Base-by-base conservation (phyloP, 1,140 invertebrate genomes). In the Pteromalus puparum region DNA sequence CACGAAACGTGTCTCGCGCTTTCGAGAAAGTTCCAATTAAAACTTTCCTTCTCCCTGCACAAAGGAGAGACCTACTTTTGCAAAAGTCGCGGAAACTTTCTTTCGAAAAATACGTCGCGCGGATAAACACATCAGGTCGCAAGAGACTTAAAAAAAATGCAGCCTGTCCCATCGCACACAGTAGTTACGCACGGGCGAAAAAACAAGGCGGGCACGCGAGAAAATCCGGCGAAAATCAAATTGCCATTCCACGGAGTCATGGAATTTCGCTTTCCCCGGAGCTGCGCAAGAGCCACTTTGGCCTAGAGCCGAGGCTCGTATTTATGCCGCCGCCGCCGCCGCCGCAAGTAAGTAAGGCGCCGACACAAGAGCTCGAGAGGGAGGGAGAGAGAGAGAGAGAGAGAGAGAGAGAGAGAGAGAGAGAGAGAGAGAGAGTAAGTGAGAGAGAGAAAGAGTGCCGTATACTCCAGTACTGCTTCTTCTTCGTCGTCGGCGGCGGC, bases 401-500 rank as follows among this genome's bases (percentile, higher is more conserved):
- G n/a, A n/a, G n/a, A n/a, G n/a, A n/a, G n/a, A n/a, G n/a, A n/a
- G n/a, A n/a, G n/a, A n/a, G n/a, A n/a, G n/a, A n/a, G n/a, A n/a
- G n/a, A n/a, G n/a, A n/a, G n/a, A n/a, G n/a, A n/a, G n/a, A n/a
- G n/a, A n/a, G n/a, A n/a, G n/a, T n/a, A n/a, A n/a, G n/a, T n/a
- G n/a, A n/a, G n/a, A n/a, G n/a, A n/a, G 53, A n/a, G 74, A 76
- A 10, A n/a, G 15, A 76, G 42, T n/a, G 53, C 53, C 15, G 53
- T 61, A 61, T 61, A 61, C 18, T 21, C 18, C 9, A 46, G 15
- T 48, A n/a, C n/a, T 48, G 73, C 72, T 75, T 73, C 26, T 83
- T 83, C 65, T 65, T 72, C 73, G 80, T 68, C 81, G 82, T 70
- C 82, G 82, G 6, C 75, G 82, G 75, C 67, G 67, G 82, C 46